phyloP scores from a whole-genome alignment of 2,113 vertebrate genomes.

The Pollachius pollachius region DNA sequence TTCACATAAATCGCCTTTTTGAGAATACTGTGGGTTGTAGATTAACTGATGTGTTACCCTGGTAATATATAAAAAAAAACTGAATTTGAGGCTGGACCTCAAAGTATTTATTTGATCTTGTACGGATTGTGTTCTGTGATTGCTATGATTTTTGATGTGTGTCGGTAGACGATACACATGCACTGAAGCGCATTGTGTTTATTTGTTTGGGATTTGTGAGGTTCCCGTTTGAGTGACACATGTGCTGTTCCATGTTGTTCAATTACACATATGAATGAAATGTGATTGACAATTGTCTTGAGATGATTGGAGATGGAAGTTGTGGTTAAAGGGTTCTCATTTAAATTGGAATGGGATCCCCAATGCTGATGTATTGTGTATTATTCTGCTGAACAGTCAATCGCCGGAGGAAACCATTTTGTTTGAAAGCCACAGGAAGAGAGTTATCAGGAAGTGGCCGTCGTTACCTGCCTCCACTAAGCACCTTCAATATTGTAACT shows the following conservation, averaged over 20 bases:
- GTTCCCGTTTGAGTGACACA: conserved; percentile 20
- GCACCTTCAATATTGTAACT: conserved; percentile 43
- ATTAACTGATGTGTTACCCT: conserved; percentile 50
- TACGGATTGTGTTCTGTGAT: conserved; percentile 54
- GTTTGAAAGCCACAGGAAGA: conserved; percentile 69
- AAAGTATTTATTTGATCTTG: conserved; percentile 70
- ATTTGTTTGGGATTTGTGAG: conserved; percentile 40
- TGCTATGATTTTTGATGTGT: conserved; percentile 43
- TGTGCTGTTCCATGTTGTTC: neutral
- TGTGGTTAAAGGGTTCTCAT: neutral
- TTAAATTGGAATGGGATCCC: conserved; percentile 37
- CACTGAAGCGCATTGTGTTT: conserved; percentile 61
- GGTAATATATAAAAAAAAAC: conserved; percentile 31
- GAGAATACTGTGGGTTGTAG: conserved; percentile 27
- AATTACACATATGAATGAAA: too few species aligned
- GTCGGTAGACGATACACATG: conserved; percentile 55
- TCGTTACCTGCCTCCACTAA: conserved; percentile 41
- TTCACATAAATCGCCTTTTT: conserved; percentile 68
- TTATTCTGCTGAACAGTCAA: conserved; percentile 45
- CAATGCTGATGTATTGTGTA: conserved; percentile 32
- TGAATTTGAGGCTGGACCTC: conserved; percentile 65
- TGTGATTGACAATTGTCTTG: neutral
- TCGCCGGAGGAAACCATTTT: conserved; percentile 63
- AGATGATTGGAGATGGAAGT: neutral
- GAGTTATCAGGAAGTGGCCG: conserved; percentile 42